A percentile compares a stretch with the other conserved stretches of the same genome.
phyloP scores from a whole-genome alignment of 1,140 invertebrate species.

The Leucophenga varia region DNA sequence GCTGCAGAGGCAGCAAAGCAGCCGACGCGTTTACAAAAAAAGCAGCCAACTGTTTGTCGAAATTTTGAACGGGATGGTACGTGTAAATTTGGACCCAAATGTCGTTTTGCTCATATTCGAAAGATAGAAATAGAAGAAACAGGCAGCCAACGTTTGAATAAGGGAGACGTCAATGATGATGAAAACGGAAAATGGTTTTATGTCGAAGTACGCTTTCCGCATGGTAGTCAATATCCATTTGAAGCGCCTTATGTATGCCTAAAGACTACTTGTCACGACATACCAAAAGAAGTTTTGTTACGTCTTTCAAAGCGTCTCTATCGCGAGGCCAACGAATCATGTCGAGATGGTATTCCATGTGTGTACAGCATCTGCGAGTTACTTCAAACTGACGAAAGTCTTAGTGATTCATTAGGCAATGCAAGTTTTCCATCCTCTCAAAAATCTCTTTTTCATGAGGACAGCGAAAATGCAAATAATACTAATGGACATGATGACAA shows the following conservation, averaged over 20 bases:
- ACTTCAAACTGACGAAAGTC: constrained; percentile 68
- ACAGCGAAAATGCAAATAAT: constrained; percentile 10
- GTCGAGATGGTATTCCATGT: constrained; percentile 67
- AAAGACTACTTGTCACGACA: constrained; percentile 61
- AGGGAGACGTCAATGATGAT: constrained; percentile 43
- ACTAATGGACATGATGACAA: background rate
- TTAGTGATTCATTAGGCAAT: constrained; percentile 62
- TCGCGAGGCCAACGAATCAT: constrained; percentile 64
- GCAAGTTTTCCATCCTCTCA: constrained; percentile 61
- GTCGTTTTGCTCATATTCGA: constrained; percentile 71
- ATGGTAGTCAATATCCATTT: constrained; percentile 69
- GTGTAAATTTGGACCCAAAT: constrained; percentile 71
- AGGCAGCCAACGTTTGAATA: too few species aligned
- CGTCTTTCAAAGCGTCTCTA: constrained; percentile 65
- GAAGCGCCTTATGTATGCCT: constrained; percentile 70
- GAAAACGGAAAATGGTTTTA: constrained; percentile 58
- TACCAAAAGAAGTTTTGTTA: constrained; percentile 65
- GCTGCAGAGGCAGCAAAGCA: constrained; percentile 23
- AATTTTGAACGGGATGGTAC: constrained; percentile 65
- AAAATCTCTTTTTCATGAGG: constrained; percentile 42
- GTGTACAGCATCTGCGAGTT: constrained; percentile 70
- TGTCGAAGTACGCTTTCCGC: constrained; percentile 73
- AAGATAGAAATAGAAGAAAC: background rate
- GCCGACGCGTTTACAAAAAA: constrained; percentile 55
- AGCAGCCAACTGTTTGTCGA: constrained; percentile 63